Evolutionary conservation across 1,140 invertebrate genomes (phyloP).

Genomic region (Paracyclopina nana): DNA sequence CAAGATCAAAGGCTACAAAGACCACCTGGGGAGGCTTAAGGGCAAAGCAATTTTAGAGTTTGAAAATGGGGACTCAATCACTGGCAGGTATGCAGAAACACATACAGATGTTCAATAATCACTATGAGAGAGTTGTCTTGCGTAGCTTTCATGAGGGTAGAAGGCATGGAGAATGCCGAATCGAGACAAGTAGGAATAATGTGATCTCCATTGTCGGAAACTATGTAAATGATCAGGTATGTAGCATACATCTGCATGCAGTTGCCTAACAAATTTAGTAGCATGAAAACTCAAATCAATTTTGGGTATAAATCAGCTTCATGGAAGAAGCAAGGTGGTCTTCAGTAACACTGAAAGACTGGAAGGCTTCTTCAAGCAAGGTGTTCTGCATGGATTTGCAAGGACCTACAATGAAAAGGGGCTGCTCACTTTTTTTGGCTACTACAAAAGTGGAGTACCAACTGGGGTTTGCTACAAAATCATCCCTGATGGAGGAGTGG

Average conservation of each 20-base stretch:
- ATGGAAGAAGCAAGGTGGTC: too few relatives aligned
- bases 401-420: neutral
- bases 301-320: too few relatives aligned
- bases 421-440: neutral
- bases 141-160: neutral
- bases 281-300: too few relatives aligned
- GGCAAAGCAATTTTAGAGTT: constrained; percentile 6
- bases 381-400: neutral
- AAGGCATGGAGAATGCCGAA: constrained; percentile 1
- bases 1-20: constrained; percentile 6
- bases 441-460: neutral
- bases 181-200: constrained; percentile 1
- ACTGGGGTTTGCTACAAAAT: neutral
- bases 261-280: too few relatives aligned
- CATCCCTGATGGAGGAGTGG: neutral
- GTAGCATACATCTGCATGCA: too few relatives aligned
- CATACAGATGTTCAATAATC: neutral
- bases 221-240: constrained; percentile 2
- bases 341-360: too few relatives aligned
- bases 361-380: neutral
- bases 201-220: neutral
- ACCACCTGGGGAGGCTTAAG: neutral
- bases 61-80: constrained; percentile 1
- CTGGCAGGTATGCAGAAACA: neutral
- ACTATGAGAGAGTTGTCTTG: too few relatives aligned